Evolutionary conservation across 2,113 vertebrate genomes (phyloP).

Genomic region (Siniperca knerii): DNA sequence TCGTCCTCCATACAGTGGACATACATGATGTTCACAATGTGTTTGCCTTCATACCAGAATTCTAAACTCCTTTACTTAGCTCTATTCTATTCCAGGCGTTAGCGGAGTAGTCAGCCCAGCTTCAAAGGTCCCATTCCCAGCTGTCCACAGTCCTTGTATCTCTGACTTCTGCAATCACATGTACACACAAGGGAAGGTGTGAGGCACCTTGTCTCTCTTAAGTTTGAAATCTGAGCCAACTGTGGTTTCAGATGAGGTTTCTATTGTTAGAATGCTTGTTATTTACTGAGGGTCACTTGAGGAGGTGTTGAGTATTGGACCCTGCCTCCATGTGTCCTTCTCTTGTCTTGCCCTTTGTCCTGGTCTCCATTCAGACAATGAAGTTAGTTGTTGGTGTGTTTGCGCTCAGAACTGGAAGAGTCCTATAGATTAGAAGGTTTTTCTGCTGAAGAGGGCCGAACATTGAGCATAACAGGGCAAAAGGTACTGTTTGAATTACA

Average conservation of each 20-base stretch:
- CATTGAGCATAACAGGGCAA: not conserved
- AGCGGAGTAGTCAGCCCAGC: not conserved
- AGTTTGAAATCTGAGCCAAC: constrained; percentile 61
- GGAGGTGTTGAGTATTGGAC: constrained; percentile 72
- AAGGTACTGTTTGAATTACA: constrained; percentile 42
- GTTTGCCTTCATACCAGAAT: constrained; percentile 1
- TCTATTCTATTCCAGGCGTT: constrained; percentile 42
- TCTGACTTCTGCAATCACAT: constrained; percentile 35
- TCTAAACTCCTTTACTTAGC: constrained; percentile 31
- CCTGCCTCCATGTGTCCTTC: constrained; percentile 70
- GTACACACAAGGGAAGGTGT: constrained; percentile 38
- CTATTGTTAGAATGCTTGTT: constrained; percentile 77
- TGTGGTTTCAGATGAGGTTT: constrained; percentile 45
- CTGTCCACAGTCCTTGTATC: constrained; percentile 55
- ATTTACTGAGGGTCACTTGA: constrained; percentile 73
- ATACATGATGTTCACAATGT: not conserved
- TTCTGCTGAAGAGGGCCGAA: constrained; percentile 22
- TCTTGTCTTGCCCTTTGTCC: constrained; percentile 57
- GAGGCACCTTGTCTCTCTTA: constrained; percentile 59
- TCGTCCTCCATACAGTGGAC: constrained; percentile 3
- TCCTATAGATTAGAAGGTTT: not conserved
- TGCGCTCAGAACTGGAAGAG: constrained; percentile 25
- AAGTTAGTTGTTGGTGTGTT: constrained; percentile 28
- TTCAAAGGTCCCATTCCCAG: constrained; percentile 64
- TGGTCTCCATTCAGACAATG: constrained; percentile 55